These are phyloP conservation scores for Agonopterix subpropinquella DNA, from an alignment of 2,888 invertebrate genomes.

Conservation along the genomic window DNA sequence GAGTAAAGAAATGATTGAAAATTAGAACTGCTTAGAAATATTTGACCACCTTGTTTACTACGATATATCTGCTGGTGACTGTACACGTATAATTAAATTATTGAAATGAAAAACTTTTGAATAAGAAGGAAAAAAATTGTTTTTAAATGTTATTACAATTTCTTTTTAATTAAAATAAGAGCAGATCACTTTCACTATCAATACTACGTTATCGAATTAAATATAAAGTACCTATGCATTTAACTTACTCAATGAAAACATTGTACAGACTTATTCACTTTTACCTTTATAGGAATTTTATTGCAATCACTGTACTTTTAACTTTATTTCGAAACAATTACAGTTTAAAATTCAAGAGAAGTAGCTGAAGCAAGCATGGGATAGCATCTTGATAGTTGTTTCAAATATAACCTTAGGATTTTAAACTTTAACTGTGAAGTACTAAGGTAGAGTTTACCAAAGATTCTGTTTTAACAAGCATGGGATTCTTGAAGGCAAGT, in stretches of 20 bases:
- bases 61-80: too few species aligned
- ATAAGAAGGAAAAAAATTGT: too few species aligned
- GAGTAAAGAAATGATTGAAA: too few species aligned
- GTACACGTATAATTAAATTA: too few species aligned
- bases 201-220: conserved; percentile 1
- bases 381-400: not conserved
- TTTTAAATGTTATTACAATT: not conserved
- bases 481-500: not conserved
- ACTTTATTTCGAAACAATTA: not conserved
- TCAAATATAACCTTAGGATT: too few species aligned
- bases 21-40: too few species aligned
- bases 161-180: conserved; percentile 1
- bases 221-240: not conserved
- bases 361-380: not conserved
- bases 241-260: conserved; percentile 4
- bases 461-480: not conserved
- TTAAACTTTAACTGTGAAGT: too few species aligned
- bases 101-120: too few species aligned
- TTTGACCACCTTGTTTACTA: too few species aligned
- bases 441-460: too few species aligned
- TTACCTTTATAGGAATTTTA: conserved; percentile 1
- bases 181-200: conserved; percentile 1
- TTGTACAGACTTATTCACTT: conserved; percentile 7
- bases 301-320: not conserved
- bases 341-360: not conserved